These are phyloP conservation scores for Taenioides sp. DNA, from an alignment of 2,797 vertebrate species.

Conservation along the genomic window DNA sequence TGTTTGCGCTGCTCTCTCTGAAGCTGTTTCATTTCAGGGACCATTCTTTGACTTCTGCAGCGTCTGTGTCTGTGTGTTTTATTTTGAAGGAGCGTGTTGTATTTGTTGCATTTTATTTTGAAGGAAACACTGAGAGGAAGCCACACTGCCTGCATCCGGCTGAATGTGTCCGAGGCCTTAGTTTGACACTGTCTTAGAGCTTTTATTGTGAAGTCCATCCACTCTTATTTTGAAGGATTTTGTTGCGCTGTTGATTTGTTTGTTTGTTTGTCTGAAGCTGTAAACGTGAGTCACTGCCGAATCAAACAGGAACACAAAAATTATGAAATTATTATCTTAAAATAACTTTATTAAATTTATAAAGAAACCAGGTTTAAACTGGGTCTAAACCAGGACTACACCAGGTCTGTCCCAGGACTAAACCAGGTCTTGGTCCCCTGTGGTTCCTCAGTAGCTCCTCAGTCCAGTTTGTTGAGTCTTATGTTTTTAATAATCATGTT, in stretches of 20 bases:
- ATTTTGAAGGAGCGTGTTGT: neutral
- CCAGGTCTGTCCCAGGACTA: neutral
- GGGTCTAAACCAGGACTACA: neutral
- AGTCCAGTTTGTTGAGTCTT: slow-evolving; percentile 1
- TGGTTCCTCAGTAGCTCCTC: neutral
- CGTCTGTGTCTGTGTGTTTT: slow-evolving; percentile 13
- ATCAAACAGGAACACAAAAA: neutral
- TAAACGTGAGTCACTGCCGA: neutral
- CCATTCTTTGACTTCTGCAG: slow-evolving; percentile 48
- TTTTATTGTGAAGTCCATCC: slow-evolving; percentile 3
- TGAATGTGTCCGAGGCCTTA: slow-evolving; percentile 6
- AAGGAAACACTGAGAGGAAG: neutral
- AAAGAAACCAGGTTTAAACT: neutral
- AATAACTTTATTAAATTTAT: no score
- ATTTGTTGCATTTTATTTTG: neutral
- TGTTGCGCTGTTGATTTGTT: neutral
- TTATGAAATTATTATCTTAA: neutral
- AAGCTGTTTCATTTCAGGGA: slow-evolving; percentile 83
- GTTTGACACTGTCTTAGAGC: neutral
- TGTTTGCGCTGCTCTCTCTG: slow-evolving; percentile 20
- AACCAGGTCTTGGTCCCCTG: neutral
- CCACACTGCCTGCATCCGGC: slow-evolving; percentile 6
- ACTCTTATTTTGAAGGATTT: neutral
- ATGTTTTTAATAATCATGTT: slow-evolving; percentile 4
- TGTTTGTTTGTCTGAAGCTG: slow-evolving; percentile 1